These are phyloP conservation scores for Polydrusus tereticollis DNA, from an alignment of 2,888 invertebrate genomes.

Conservation along the genomic window DNA sequence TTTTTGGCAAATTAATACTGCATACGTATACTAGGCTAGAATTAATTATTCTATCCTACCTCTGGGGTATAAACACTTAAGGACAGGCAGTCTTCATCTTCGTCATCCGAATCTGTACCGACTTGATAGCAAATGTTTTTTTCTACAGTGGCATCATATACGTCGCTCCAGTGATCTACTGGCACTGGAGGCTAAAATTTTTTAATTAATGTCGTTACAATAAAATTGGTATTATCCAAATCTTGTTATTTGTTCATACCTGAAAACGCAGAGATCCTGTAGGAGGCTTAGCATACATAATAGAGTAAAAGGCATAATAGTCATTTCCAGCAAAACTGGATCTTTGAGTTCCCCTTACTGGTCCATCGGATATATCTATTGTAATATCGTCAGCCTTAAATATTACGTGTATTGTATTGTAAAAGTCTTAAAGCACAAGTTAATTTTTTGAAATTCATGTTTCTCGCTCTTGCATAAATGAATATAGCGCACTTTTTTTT, in stretches of 20 bases:
- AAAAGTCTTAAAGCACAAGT: no score
- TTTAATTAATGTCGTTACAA: no score
- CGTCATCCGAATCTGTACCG: not conserved
- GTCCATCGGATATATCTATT: slow-evolving; percentile 47
- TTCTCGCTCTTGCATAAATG: no score
- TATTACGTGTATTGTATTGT: no score
- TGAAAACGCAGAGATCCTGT: slow-evolving; percentile 54
- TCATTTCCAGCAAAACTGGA: slow-evolving; percentile 17
- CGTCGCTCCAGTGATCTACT: slow-evolving; percentile 26
- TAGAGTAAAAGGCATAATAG: slow-evolving; percentile 53
- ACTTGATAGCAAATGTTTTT: slow-evolving; percentile 29
- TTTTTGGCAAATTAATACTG: not conserved
- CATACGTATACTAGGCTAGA: not conserved
- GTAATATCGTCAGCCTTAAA: slow-evolving; percentile 45
- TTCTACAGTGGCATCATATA: slow-evolving; percentile 19
- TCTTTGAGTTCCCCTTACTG: slow-evolving; percentile 47
- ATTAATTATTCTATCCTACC: not conserved
- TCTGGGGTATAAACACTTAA: slow-evolving; percentile 30
- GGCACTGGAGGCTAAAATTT: slow-evolving; percentile 27
- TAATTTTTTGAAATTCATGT: no score
- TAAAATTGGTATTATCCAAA: not conserved
- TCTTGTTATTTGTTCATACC: slow-evolving; percentile 36
- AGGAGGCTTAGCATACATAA: slow-evolving; percentile 56
- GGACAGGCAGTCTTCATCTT: slow-evolving; percentile 33
- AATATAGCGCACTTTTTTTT: no score